A percentile compares a stretch with the other conserved stretches of the same genome.
Evolutionary conservation across 2,888 invertebrate species (phyloP).

Genomic region (Mamestra brassicae): DNA sequence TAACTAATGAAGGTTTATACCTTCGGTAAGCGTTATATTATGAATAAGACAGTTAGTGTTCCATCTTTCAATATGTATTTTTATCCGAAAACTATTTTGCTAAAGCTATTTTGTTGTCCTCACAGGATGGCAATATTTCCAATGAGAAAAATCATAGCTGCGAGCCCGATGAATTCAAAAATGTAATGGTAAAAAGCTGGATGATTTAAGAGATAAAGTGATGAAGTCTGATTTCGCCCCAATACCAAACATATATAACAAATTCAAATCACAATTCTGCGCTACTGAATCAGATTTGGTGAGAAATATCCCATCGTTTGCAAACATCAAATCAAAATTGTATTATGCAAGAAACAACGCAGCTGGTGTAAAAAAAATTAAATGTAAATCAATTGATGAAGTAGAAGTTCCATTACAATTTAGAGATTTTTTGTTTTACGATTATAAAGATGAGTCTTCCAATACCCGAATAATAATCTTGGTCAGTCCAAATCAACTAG

Average conservation of each 20-base stretch:
- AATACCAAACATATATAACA: constrained; percentile 32
- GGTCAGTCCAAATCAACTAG: too few relatives aligned
- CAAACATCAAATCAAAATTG: neutral
- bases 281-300: neutral
- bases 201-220: constrained; percentile 25
- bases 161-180: neutral
- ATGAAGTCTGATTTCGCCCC: constrained; percentile 34
- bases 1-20: too few relatives aligned
- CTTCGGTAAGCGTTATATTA: too few relatives aligned
- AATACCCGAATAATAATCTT: too few relatives aligned
- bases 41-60: constrained; percentile 10
- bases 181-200: neutral
- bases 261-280: neutral
- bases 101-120: constrained; percentile 25
- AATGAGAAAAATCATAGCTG: constrained; percentile 39
- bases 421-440: neutral
- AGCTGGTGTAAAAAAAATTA: neutral
- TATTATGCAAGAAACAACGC: neutral
- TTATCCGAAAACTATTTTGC: constrained; percentile 1
- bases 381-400: too few relatives aligned
- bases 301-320: neutral
- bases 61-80: constrained; percentile 29
- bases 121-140: constrained; percentile 32
- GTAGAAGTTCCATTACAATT: neutral
- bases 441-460: too few relatives aligned